Conservation (phyloP, 2,113 vertebrate genomes). For the Thalassoma bifasciatum region DNA sequence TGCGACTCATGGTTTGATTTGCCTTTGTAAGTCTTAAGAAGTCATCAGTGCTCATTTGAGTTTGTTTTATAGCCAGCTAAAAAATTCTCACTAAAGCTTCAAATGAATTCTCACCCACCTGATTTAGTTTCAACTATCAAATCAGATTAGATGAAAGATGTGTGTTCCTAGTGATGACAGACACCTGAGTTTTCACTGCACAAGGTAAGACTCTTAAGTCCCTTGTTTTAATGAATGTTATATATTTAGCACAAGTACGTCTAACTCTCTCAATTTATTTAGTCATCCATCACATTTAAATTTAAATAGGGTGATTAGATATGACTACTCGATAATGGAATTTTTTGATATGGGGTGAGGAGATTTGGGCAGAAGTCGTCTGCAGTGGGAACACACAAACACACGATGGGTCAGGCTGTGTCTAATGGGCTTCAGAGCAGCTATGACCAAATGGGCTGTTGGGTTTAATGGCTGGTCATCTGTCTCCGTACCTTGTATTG, state of each 20-base stretch:
- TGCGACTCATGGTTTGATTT: too few relatives aligned
- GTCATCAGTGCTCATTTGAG: too few relatives aligned
- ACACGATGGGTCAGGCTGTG: slow-evolving; percentile 21
- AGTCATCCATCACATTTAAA: too few relatives aligned
- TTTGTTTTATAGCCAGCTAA: too few relatives aligned
- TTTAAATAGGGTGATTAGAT: too few relatives aligned
- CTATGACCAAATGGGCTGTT: slow-evolving; percentile 42
- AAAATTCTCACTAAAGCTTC: too few relatives aligned
- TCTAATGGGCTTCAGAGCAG: slow-evolving; percentile 27
- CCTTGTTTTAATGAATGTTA: too few relatives aligned
- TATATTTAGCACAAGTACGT: too few relatives aligned
- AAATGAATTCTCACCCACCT: too few relatives aligned
- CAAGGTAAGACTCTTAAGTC: too few relatives aligned
- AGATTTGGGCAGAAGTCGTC: slow-evolving; percentile 14
- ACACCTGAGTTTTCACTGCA: not conserved
- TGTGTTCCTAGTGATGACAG: slow-evolving; percentile 7
- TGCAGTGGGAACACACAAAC: slow-evolving; percentile 43
- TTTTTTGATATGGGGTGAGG: not conserved
- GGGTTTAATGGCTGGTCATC: slow-evolving; percentile 9
- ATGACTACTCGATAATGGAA: slow-evolving; percentile 7
- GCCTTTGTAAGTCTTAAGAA: too few relatives aligned
- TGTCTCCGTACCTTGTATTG: slow-evolving; percentile 93
- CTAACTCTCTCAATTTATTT: too few relatives aligned
- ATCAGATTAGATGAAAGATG: not conserved
- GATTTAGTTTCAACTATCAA: not conserved